A percentile compares a stretch with the other conserved stretches of the same genome.
Conservation (phyloP, 2,797 vertebrate genomes). For the Hypotaenidia okinawae region DNA sequence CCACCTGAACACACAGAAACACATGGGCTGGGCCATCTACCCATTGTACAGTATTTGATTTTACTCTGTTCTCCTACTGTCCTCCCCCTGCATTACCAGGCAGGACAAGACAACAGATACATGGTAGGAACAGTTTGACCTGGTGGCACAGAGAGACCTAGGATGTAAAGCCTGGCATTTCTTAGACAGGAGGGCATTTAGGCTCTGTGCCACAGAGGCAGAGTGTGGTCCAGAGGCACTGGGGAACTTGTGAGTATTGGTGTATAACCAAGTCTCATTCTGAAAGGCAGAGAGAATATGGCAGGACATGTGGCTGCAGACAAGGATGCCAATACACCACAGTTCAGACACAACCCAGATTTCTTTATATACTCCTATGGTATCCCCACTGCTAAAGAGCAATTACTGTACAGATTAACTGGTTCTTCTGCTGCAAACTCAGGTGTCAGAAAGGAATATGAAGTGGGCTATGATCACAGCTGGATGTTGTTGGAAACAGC, state of each 20-base stretch:
- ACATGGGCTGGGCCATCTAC: neutral
- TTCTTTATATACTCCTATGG: neutral
- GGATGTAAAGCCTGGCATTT: neutral
- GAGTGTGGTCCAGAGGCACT: neutral
- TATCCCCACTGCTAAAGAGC: neutral
- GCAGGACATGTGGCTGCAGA: neutral
- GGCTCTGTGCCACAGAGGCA: too few species aligned
- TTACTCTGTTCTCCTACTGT: neutral
- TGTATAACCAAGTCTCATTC: neutral
- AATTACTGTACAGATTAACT: neutral
- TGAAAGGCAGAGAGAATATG: neutral
- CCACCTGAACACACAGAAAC: neutral
- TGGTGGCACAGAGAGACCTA: neutral
- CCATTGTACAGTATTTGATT: neutral
- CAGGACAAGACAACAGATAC: neutral
- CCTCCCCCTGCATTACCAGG: neutral
- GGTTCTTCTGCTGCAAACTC: neutral
- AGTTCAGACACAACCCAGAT: neutral
- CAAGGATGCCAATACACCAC: neutral
- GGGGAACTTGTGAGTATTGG: neutral
- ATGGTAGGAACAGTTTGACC: neutral
- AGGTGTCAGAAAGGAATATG: neutral
- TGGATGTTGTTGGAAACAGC: neutral
- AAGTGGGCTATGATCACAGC: neutral
- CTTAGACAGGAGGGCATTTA: neutral